Evolutionary conservation across 2,797 vertebrate genomes (phyloP).

Genomic region (Varecia variegata): DNA sequence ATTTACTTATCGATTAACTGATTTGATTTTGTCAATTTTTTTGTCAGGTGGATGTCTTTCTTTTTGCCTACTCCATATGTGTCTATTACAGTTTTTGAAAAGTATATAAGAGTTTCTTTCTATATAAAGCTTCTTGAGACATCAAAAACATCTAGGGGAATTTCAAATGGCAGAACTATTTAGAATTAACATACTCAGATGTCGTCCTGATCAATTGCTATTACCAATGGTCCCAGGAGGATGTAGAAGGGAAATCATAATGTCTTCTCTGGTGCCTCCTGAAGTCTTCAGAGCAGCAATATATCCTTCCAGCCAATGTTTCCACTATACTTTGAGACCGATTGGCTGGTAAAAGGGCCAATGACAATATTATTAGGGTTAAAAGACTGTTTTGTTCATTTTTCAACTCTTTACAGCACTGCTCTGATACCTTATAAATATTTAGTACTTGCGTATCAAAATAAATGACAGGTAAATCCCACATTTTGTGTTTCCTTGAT

Average conservation of each 20-base stretch:
- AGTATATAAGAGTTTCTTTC: neutral
- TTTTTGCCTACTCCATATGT: neutral
- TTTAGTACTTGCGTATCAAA: neutral
- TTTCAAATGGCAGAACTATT: neutral
- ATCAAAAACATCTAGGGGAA: neutral
- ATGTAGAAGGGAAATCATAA: neutral
- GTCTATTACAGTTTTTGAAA: neutral
- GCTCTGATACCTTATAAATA: neutral
- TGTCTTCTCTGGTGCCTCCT: neutral
- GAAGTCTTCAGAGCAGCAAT: neutral
- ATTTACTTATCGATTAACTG: neutral
- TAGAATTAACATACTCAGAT: neutral
- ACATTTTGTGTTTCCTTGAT: neutral
- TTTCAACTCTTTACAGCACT: neutral
- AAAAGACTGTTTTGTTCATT: neutral
- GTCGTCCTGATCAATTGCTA: neutral
- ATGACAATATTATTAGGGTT: neutral
- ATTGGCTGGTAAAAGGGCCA: neutral
- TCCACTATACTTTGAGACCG: neutral
- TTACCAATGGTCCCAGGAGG: neutral
- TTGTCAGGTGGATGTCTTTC: neutral
- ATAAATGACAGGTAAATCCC: neutral
- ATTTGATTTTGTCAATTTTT: neutral
- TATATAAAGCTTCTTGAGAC: neutral
- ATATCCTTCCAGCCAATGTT: neutral